Percentiles rank a stretch among this genome's conserved stretches.
These are phyloP conservation scores for Phoxinus dragarum DNA, from an alignment of 2,797 vertebrate species.

Conservation along the genomic window DNA sequence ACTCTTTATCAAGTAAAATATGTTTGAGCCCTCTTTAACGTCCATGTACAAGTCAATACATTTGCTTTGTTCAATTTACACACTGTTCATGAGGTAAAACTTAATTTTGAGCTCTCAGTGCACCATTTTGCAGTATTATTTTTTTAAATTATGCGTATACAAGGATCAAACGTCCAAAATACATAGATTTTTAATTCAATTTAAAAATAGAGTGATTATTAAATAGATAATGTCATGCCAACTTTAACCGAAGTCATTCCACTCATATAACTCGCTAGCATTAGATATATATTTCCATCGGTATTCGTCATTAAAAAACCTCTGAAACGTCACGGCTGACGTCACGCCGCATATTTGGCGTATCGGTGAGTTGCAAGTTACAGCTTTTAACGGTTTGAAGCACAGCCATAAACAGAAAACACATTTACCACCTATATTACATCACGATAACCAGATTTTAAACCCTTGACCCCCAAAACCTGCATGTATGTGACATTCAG, in stretches of 20 bases:
- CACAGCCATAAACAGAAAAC: not conserved
- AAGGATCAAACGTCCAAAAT: not conserved
- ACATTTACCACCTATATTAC: not conserved
- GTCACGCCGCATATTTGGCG: not conserved
- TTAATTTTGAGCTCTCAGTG: no score
- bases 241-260: not conserved
- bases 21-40: no score
- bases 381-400: not conserved
- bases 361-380: not conserved
- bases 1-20: no score
- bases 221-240: not conserved
- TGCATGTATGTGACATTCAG: not conserved
- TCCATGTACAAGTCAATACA: no score
- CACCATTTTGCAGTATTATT: no score
- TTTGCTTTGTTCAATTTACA: no score
- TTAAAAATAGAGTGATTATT: no score
- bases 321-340: slow-evolving; percentile 1
- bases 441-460: not conserved
- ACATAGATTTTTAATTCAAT: not conserved
- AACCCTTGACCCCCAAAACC: not conserved
- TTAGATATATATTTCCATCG: not conserved
- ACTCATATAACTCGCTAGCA: no score
- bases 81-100: no score
- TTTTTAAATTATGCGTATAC: no score
- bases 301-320: not conserved